Conservation (phyloP, 2,113 vertebrate genomes). For the Mesocricetus auratus region DNA sequence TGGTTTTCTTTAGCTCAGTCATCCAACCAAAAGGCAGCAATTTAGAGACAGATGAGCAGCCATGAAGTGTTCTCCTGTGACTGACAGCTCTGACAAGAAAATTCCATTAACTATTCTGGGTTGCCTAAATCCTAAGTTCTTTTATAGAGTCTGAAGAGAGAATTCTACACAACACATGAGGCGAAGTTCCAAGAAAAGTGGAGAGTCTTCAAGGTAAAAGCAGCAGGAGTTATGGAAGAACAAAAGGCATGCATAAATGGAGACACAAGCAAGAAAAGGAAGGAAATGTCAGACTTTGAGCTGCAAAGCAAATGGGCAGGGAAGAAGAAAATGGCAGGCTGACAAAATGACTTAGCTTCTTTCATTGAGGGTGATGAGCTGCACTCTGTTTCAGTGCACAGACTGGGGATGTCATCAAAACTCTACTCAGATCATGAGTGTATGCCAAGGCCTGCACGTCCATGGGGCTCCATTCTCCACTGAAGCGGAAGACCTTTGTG, state of each 20-base stretch:
- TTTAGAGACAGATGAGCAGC: neutral
- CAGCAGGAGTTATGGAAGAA: neutral
- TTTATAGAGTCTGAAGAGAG: neutral
- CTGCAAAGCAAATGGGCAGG: neutral
- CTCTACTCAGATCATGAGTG: neutral
- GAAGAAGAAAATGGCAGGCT: neutral
- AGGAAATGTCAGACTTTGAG: neutral
- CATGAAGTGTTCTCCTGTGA: neutral
- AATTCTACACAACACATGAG: neutral
- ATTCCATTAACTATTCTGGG: neutral
- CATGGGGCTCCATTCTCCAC: neutral
- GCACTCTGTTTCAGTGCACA: neutral
- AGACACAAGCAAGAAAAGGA: neutral
- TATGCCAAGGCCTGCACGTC: neutral
- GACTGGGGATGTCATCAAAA: neutral
- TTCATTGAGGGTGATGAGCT: neutral
- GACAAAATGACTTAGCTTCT: neutral
- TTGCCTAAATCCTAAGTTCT: neutral
- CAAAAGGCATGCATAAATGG: neutral
- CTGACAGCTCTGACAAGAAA: neutral
- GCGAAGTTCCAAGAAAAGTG: neutral
- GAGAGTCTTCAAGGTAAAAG: neutral
- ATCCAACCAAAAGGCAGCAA: neutral
- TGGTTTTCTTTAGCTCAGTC: neutral
- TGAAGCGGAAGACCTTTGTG: fast-evolving